A percentile compares a stretch with the other conserved stretches of the same genome.
Conservation (phyloP, 2,797 vertebrate species). For the Phylloscopus collybita region DNA sequence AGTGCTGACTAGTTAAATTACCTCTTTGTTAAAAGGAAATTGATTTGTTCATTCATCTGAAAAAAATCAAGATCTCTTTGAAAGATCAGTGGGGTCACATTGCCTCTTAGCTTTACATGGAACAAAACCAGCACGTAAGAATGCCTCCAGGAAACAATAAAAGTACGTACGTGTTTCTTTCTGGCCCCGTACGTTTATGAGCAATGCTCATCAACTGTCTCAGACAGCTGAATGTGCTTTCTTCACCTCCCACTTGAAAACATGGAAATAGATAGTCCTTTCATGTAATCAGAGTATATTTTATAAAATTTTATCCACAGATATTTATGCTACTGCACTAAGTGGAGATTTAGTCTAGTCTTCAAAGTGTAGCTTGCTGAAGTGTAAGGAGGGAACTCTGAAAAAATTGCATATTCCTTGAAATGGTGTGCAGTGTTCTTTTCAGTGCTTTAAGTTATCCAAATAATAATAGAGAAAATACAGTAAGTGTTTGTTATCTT, state of each 20-base stretch:
- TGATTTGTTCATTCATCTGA: slow-evolving; percentile 33
- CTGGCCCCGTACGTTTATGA: not conserved
- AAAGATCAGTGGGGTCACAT: slow-evolving; percentile 2
- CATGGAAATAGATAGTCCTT: not conserved
- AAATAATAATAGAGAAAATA: not conserved
- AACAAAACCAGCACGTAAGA: not conserved
- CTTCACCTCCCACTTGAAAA: not conserved
- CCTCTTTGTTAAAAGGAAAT: slow-evolving; percentile 51
- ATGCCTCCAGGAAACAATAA: slow-evolving; percentile 40
- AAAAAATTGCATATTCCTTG: not conserved
- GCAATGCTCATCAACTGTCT: not conserved
- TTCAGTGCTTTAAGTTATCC: not conserved
- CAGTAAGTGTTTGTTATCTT: not conserved
- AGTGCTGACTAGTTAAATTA: slow-evolving; percentile 40
- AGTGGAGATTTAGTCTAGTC: not conserved
- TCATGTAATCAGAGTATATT: not conserved
- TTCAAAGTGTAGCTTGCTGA: not conserved
- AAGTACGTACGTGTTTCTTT: not conserved
- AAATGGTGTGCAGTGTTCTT: not conserved
- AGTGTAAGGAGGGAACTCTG: not conserved
- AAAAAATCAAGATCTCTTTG: slow-evolving; percentile 30
- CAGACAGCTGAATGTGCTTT: not conserved
- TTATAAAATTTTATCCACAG: not conserved
- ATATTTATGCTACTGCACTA: not conserved
- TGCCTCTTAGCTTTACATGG: not conserved